phyloP scores from a whole-genome alignment of 2,797 vertebrate species.

The Aldrovandia affinis region DNA sequence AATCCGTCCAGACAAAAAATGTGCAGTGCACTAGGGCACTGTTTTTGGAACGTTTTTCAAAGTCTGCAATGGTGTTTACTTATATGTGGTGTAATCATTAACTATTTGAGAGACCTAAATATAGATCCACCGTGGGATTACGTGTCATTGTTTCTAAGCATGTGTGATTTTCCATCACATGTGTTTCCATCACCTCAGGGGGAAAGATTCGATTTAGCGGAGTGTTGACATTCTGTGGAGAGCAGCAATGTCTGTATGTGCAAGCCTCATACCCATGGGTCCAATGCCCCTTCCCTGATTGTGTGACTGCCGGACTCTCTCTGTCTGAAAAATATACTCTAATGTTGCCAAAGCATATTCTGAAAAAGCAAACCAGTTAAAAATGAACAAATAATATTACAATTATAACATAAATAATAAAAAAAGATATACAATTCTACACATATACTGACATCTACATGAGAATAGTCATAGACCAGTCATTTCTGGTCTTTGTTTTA shows the following conservation, averaged over 20 bases:
- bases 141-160: not conserved
- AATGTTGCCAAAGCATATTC: too few species aligned
- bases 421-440: too few species aligned
- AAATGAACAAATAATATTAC: too few species aligned
- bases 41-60: constrained; percentile 8
- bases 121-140: not conserved
- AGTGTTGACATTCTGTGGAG: not conserved
- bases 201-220: not conserved
- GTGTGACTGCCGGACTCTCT: not conserved
- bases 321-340: not conserved
- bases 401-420: too few species aligned
- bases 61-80: not conserved
- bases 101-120: not conserved
- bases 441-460: too few species aligned
- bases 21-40: too few species aligned
- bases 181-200: not conserved
- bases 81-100: not conserved
- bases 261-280: not conserved
- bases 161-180: not conserved
- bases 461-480: too few species aligned
- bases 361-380: too few species aligned
- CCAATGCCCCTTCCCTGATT: not conserved
- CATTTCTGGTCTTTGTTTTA: too few species aligned
- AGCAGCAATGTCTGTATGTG: not conserved
- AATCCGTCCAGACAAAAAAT: not conserved